Base-by-base conservation (phyloP, 1,140 invertebrate species). In the Drosophila gunungcola region DNA sequence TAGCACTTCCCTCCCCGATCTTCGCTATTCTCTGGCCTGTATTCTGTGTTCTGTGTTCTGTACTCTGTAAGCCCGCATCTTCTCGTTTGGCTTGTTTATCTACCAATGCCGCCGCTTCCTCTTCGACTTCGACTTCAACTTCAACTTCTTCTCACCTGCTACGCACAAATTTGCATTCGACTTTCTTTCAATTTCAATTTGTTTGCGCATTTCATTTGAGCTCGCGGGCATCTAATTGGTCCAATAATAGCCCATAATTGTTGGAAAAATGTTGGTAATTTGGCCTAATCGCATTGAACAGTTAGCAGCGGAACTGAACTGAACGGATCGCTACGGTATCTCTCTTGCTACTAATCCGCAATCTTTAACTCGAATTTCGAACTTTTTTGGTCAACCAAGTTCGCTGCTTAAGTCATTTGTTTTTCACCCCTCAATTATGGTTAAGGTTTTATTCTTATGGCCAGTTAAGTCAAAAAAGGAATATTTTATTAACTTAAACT, bases 321-420 rank as follows among this genome's bases (percentile, higher is more conserved):
- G 56, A 67, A 61, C 54, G 29, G 34, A 68, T 53, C 53, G 32
- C 16, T 54, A 29, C 43, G 39, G 38, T 57, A 72, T 68, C 25
- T 55, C 32, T 54, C 21, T 57, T 34, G n/a, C 34, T 11, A 7
- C 27, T 25, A 42, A 63, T 48, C 27, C n/a, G 21, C 16, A 32
- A 25, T 36, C 49, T 38, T 21, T 48, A 21, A 16, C 16, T 10
- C n/a, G 16, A 41, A 21, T 51, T 38, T 32, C 42, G 1, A n/a
- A 0, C 0, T 21, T 13, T 41, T 9, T 41, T 10, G 11, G 11
- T 16, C 54, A 56, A 9, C 49, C 67, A 76, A 89, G 86, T 90
- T 89, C 56, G 85, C 78, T 82, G 81, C 63, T 67, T 68, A 73
- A 85, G 80, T 90, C 80, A 72, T 89, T 90, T 73, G 74, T 75